phyloP scores from a whole-genome alignment of 30 jellyfish, hydroid and myxozoan genomes.

The Clytia hemisphaerica region DNA sequence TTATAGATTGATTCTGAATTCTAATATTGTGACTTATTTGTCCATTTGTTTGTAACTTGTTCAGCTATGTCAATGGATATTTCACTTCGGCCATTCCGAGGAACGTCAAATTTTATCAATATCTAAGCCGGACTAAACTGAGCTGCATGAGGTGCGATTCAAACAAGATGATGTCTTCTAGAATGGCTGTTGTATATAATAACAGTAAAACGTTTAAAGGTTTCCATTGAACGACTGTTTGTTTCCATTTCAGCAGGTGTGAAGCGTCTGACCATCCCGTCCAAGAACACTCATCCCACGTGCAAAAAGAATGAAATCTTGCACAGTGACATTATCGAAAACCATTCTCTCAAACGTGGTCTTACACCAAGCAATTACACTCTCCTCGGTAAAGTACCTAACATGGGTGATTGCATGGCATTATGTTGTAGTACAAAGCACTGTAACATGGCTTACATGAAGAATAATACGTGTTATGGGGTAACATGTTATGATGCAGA shows the following conservation, averaged over 20 bases:
- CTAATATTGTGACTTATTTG: too few relatives aligned
- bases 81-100: too few relatives aligned
- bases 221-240: too few relatives aligned
- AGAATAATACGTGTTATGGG: slow-evolving; percentile 79
- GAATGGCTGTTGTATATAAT: too few relatives aligned
- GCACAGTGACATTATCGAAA: slow-evolving; percentile 80
- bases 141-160: too few relatives aligned
- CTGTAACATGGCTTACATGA: slow-evolving; percentile 92
- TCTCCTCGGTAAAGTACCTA: slow-evolving; percentile 86
- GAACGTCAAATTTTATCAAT: too few relatives aligned
- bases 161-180: too few relatives aligned
- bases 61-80: too few relatives aligned
- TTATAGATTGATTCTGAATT: too few relatives aligned
- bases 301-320: slow-evolving; percentile 66
- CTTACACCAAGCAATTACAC: slow-evolving; percentile 77
- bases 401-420: slow-evolving; percentile 95
- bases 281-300: slow-evolving; percentile 78
- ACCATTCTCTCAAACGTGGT: slow-evolving; percentile 51
- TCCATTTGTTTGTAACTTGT: too few relatives aligned
- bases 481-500: slow-evolving; percentile 79
- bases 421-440: slow-evolving; percentile 83
- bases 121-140: too few relatives aligned
- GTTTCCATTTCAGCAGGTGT: slow-evolving; percentile 17
- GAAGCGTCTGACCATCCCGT: slow-evolving; percentile 33
- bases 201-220: too few relatives aligned